A percentile compares a stretch with the other conserved stretches of the same genome.
Evolutionary conservation across 2,888 invertebrate species (phyloP).

Genomic region (Agrilus biguttatus): DNA sequence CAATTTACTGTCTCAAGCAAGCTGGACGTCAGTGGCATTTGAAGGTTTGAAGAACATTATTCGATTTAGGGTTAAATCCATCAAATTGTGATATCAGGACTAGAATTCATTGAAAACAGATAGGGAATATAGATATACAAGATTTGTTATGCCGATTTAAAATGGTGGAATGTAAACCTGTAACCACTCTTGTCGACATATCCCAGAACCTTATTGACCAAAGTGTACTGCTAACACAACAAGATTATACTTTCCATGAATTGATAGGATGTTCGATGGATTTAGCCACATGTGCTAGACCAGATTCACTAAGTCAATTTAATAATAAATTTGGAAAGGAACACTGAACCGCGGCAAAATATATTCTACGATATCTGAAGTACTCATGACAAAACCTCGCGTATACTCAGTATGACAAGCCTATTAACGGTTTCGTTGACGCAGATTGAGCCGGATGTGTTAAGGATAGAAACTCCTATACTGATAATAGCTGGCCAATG

Average conservation of each 20-base stretch:
- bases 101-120: constrained; percentile 1
- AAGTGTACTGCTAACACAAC: background rate
- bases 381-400: too few relatives aligned
- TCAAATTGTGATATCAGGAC: constrained; percentile 6
- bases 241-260: constrained; percentile 7
- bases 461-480: too few relatives aligned
- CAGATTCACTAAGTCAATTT: constrained; percentile 8
- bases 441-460: too few relatives aligned
- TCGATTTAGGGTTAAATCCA: constrained; percentile 7
- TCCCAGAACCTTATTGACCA: constrained; percentile 5
- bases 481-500: too few relatives aligned
- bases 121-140: constrained; percentile 6
- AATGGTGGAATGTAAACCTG: constrained; percentile 8
- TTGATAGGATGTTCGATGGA: constrained; percentile 9
- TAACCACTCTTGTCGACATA: constrained; percentile 8
- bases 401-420: too few relatives aligned
- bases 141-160: constrained; percentile 9
- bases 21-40: constrained; percentile 9
- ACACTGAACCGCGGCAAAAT: constrained; percentile 11
- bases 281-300: constrained; percentile 7
- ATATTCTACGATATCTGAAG: constrained; percentile 10
- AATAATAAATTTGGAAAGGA: constrained; percentile 2
- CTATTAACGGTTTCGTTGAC: too few relatives aligned
- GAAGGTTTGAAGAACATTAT: constrained; percentile 8
- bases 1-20: constrained; percentile 11